phyloP scores from a whole-genome alignment of 2,797 vertebrate species.

The Buceros bicornis region DNA sequence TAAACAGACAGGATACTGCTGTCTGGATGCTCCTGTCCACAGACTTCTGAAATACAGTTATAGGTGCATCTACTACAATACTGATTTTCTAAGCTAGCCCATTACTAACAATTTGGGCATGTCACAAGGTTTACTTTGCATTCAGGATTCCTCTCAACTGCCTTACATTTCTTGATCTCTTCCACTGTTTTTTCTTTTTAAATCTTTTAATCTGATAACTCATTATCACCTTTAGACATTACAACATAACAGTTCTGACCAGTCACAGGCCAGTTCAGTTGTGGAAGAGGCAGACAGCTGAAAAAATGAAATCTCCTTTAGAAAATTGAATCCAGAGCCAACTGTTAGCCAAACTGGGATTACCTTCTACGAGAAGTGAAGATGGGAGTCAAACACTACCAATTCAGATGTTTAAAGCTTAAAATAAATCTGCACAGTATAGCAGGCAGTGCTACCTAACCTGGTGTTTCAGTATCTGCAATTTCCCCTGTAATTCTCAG shows the following conservation, averaged over 20 bases:
- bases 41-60: constrained; percentile 81
- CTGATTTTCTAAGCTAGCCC: neutral
- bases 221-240: neutral
- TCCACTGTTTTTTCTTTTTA: neutral
- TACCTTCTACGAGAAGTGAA: neutral
- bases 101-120: neutral
- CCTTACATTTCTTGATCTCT: neutral
- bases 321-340: neutral
- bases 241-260: neutral
- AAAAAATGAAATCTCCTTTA: neutral
- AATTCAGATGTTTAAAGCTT: neutral
- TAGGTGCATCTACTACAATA: neutral
- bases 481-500: neutral
- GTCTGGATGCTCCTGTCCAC: constrained; percentile 85
- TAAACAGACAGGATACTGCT: constrained; percentile 80
- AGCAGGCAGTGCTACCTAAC: neutral
- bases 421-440: neutral
- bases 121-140: neutral
- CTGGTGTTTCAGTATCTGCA: neutral
- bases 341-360: neutral
- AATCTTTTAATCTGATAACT: neutral
- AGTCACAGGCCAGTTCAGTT: neutral
- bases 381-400: neutral
- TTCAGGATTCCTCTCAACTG: neutral
- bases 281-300: neutral